These are phyloP conservation scores for Ectemnius cavifrons DNA, from an alignment of 2,888 invertebrate genomes.

Conservation along the genomic window DNA sequence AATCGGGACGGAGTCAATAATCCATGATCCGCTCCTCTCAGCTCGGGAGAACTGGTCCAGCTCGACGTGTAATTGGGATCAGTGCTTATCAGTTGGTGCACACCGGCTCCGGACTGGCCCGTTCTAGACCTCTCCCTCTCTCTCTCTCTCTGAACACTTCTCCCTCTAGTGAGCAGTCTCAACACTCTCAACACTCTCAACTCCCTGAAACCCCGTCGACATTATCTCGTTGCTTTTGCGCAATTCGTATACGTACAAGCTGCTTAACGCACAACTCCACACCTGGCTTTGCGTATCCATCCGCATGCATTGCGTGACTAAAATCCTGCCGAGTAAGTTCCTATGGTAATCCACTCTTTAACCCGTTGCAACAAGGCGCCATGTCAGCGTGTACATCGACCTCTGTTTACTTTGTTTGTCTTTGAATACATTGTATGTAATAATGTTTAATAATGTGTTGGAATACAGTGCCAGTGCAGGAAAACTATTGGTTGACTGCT, in stretches of 20 bases:
- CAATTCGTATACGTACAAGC: conserved; percentile 33
- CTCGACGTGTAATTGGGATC: conserved; percentile 75
- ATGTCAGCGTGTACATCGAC: too few species aligned
- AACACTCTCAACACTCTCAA: too few species aligned
- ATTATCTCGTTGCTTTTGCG: conserved; percentile 41
- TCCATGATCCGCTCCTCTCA: conserved; percentile 73
- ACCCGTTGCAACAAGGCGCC: too few species aligned
- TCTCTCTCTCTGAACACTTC: conserved; percentile 38
- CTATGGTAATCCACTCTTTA: not conserved
- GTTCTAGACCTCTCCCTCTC: conserved; percentile 50
- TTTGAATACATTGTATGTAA: too few species aligned
- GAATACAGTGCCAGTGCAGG: too few species aligned
- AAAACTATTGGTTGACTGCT: too few species aligned
- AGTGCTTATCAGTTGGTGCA: conserved; percentile 75
- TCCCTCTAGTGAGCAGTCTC: conserved; percentile 7
- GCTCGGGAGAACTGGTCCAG: conserved; percentile 64
- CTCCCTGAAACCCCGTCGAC: too few species aligned
- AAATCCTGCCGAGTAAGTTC: not conserved
- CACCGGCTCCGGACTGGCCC: conserved; percentile 60
- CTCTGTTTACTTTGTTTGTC: too few species aligned
- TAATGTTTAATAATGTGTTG: too few species aligned
- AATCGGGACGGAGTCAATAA: conserved; percentile 74
- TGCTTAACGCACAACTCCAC: conserved; percentile 46
- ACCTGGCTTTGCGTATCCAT: not conserved
- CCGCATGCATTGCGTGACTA: not conserved